phyloP scores from a whole-genome alignment of 2,797 vertebrate species.

The Amblyopsis hoosieri region DNA sequence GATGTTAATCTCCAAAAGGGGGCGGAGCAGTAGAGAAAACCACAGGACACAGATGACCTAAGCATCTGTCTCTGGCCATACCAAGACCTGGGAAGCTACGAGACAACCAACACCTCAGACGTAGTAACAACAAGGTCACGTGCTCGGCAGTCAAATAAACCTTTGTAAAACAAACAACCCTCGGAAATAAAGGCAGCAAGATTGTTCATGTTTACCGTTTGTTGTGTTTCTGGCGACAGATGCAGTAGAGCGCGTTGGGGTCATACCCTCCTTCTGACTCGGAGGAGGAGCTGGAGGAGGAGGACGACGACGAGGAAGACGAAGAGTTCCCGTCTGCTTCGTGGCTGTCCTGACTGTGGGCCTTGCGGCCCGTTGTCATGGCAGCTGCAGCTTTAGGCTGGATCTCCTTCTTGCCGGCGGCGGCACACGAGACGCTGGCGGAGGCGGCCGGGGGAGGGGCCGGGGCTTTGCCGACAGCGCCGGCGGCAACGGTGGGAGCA shows the following conservation, averaged over 20 bases:
- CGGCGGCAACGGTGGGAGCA: neutral
- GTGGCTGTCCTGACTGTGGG: conserved; percentile 40
- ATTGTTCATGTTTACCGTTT: conserved; percentile 83
- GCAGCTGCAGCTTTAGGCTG: conserved; percentile 42
- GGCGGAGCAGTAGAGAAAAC: too few relatives aligned
- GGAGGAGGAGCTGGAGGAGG: neutral
- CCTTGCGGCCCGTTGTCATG: conserved; percentile 36
- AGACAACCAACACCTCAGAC: too few relatives aligned
- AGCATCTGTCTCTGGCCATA: too few relatives aligned
- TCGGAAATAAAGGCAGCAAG: neutral
- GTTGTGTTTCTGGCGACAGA: conserved; percentile 97
- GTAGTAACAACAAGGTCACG: too few relatives aligned
- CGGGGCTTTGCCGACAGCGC: conserved; percentile 24
- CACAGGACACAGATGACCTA: too few relatives aligned
- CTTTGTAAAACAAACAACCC: too few relatives aligned
- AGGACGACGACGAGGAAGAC: conserved; percentile 61
- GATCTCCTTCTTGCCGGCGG: conserved; percentile 63
- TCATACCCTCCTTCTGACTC: conserved; percentile 93
- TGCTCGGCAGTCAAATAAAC: too few relatives aligned
- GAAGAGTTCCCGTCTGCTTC: conserved; percentile 45
- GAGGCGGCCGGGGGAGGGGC: neutral
- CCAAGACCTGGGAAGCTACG: too few relatives aligned
- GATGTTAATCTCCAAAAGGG: too few relatives aligned
- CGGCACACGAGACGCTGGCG: conserved; percentile 36
- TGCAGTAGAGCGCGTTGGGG: conserved; percentile 93